A percentile compares a stretch with the other conserved stretches of the same genome.
These are phyloP conservation scores for Phaetusa simplex DNA, from an alignment of 2,113 vertebrate species.

Conservation along the genomic window DNA sequence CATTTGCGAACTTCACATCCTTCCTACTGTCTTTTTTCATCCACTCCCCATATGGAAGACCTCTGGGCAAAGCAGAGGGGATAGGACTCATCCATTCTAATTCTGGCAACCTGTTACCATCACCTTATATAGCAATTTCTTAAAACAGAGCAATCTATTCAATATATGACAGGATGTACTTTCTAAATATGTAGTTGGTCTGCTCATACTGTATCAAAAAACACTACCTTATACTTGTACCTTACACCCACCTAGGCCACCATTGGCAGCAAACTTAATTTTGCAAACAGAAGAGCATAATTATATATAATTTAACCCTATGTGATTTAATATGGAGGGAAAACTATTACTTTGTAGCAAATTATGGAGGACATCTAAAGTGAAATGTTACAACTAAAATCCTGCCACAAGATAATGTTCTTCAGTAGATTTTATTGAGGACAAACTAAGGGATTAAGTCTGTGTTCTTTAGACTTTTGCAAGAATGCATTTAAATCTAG, in stretches of 20 bases:
- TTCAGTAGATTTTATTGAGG: background rate
- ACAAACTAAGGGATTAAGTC: background rate
- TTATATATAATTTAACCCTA: background rate
- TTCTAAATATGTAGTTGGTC: background rate
- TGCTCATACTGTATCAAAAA: background rate
- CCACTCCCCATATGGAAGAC: rapidly evolving
- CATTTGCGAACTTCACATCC: background rate
- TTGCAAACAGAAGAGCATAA: background rate
- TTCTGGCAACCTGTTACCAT: background rate
- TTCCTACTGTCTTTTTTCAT: background rate
- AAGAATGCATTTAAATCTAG: background rate
- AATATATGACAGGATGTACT: background rate
- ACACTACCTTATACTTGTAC: background rate
- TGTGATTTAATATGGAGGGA: rapidly evolving
- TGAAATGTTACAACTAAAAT: background rate
- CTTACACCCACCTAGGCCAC: background rate
- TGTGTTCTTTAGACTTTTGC: background rate
- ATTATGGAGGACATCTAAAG: background rate
- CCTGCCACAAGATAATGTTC: background rate
- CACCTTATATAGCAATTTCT: background rate
- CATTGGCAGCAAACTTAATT: background rate
- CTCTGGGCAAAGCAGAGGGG: background rate
- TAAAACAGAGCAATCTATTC: background rate
- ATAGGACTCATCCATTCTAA: background rate
- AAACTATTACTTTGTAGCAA: background rate